These are phyloP conservation scores for Sphenodon punctatus DNA, from an alignment of 2,797 vertebrate genomes.

Conservation along the genomic window DNA sequence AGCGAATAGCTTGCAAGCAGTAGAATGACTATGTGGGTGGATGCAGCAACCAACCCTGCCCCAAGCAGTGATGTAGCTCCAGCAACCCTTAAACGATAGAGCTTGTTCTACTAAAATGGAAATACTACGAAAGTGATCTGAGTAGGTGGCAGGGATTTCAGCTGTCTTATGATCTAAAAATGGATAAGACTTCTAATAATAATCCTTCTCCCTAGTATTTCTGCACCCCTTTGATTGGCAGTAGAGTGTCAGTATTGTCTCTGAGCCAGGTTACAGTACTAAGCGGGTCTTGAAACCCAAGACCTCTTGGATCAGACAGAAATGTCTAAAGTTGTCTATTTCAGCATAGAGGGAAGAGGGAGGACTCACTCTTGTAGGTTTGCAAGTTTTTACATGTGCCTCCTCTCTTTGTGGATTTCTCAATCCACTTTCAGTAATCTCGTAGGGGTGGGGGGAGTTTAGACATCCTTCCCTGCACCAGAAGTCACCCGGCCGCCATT, in stretches of 20 bases:
- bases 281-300: background rate
- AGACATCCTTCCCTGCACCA: no score
- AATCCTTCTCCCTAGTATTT: background rate
- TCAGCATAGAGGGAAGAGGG: no score
- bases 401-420: no score
- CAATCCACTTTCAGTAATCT: no score
- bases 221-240: background rate
- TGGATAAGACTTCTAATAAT: background rate
- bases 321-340: no score
- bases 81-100: background rate
- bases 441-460: no score
- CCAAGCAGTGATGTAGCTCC: background rate
- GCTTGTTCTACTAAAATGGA: background rate
- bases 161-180: background rate
- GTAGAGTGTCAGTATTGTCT: background rate
- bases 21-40: slow-evolving; percentile 7
- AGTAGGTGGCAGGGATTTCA: background rate
- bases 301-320: background rate
- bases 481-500: no score
- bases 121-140: background rate
- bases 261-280: background rate
- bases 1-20: slow-evolving; percentile 9
- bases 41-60: background rate
- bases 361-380: no score
- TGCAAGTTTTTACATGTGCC: no score